These are phyloP conservation scores for Kryptolebias ocellatus DNA, from an alignment of 2,797 vertebrate genomes.

Conservation along the genomic window DNA sequence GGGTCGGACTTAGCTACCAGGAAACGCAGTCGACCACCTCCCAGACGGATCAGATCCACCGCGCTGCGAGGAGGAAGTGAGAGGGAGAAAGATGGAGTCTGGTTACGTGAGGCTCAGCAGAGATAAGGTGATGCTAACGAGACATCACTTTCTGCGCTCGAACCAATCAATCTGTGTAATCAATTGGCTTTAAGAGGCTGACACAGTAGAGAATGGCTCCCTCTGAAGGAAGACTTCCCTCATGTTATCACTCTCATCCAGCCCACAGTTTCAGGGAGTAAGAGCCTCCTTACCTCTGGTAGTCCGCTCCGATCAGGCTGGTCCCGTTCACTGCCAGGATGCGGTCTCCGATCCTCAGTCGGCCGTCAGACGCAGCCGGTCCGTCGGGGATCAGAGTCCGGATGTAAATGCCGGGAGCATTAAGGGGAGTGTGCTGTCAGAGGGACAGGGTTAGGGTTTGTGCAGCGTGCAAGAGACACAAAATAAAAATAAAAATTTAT, in stretches of 20 bases:
- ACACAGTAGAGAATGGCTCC: conserved; percentile 27
- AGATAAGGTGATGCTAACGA: conserved; percentile 41
- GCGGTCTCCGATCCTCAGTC: conserved; percentile 91
- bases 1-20: conserved; percentile 93
- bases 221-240: conserved; percentile 20
- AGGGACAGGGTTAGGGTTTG: neutral
- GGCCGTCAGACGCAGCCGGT: conserved; percentile 87
- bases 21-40: conserved; percentile 91
- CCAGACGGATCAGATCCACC: conserved; percentile 92
- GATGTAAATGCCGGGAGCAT: conserved; percentile 93
- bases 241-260: conserved; percentile 17
- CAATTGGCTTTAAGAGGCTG: conserved; percentile 37
- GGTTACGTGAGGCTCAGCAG: conserved; percentile 67
- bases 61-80: conserved; percentile 79
- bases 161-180: conserved; percentile 52
- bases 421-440: conserved; percentile 91
- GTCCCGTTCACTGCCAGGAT: conserved; percentile 95
- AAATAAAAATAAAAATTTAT: neutral
- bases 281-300: conserved; percentile 85
- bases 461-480: neutral
- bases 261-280: neutral
- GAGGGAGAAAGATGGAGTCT: conserved; percentile 33
- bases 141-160: conserved; percentile 32
- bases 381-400: conserved; percentile 93
- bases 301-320: conserved; percentile 92